Base-by-base conservation (phyloP, 2,113 vertebrate species). In the Arenaria interpres region DNA sequence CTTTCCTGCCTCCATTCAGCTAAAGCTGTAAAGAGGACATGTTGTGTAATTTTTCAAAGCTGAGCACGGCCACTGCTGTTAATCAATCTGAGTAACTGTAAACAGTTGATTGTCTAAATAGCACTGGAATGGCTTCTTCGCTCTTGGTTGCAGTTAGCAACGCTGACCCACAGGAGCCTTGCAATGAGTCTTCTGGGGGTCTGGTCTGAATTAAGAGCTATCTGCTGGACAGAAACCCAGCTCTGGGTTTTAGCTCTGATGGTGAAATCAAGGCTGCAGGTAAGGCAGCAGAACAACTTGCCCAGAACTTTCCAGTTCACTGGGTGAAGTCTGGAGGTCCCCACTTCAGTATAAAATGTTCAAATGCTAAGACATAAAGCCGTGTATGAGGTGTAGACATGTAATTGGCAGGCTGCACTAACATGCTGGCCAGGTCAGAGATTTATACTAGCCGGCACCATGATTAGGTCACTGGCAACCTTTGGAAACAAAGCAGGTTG, bases 401-500 rank as follows among this genome's bases (percentile, higher is more conserved):
- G 73, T 89, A 48, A 54, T 27, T 97, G 97, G 95, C 94, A 95
- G 83, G 53, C 57, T 89, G 35, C 32, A 88, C 80, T 8, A 57
- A 69, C 0, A 1, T 33, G n/a, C 84, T 30, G 69, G 84, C 95
- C 89, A 85, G 91, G 74, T 51, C 91, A 88, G 81, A 95, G 90
- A 97, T 96, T 94, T 95, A 96, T 95, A 18, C 37, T 91, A 79
- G 73, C 77, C 86, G 76, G 66, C 74, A 60, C 62, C 15, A 2
- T 39, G 80, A 82, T 82, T 82, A 93, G 84, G 62, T 88, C 87
- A 91, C 89, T 88, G 89, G 73, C 94, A 97, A 95, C 74, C 87
- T 73, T 63, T 88, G 87, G 92, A 96, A 91, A 94, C 45, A 94
- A 95, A 96, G 86, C 69, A 95, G 84, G 80, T 97, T 91, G 57